phyloP scores from a whole-genome alignment of 2,797 vertebrate species.

The Mus caroli region DNA sequence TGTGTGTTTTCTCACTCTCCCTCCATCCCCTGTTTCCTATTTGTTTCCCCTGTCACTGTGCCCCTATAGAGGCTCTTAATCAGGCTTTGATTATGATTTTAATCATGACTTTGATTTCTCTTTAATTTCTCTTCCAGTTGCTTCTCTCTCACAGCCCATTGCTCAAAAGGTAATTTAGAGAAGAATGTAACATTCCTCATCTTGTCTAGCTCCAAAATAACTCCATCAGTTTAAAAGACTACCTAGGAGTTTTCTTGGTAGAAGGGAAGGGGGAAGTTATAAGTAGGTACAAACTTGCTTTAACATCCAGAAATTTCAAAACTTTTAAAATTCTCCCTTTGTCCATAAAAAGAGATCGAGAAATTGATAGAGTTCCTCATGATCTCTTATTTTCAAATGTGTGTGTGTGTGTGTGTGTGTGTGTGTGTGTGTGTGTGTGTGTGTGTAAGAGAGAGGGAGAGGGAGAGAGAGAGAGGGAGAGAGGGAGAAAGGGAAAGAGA shows the following conservation, averaged over 20 bases:
- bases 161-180: neutral
- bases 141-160: neutral
- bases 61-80: neutral
- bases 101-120: neutral
- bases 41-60: neutral
- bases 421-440: neutral
- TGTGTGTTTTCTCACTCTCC: neutral
- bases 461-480: too few relatives aligned
- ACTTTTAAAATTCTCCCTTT: neutral
- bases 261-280: neutral
- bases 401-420: neutral
- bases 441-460: neutral
- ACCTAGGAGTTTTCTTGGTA: neutral
- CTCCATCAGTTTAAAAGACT: neutral
- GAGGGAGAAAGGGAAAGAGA: too few relatives aligned
- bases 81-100: too few relatives aligned
- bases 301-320: neutral
- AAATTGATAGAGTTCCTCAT: neutral
- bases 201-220: neutral
- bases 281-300: neutral
- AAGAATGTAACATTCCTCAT: neutral
- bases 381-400: neutral
- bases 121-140: neutral
- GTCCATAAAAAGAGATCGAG: neutral
- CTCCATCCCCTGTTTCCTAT: fast-evolving